These are phyloP conservation scores for Caenorhabditis briggsae DNA, from an alignment of 1,140 invertebrate species.

Conservation along the genomic window DNA sequence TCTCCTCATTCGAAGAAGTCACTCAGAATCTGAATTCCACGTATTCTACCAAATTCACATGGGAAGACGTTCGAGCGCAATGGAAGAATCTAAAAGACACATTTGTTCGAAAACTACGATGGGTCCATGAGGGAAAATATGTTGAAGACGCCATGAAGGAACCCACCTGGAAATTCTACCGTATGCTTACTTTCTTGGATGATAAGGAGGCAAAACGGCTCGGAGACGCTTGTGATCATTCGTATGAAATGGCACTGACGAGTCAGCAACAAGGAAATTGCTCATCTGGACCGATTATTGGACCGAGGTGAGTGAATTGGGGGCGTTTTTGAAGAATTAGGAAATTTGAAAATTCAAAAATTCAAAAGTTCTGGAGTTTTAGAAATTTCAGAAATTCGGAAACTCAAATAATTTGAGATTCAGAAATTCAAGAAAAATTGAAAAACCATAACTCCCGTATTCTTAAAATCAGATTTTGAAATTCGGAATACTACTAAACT, in stretches of 20 bases:
- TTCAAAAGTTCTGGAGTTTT: no score
- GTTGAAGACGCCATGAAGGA: constrained; percentile 51
- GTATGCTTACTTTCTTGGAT: constrained; percentile 57
- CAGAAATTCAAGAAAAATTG: no score
- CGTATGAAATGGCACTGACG: background rate
- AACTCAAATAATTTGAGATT: no score
- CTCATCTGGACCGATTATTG: background rate
- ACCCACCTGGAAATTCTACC: constrained; percentile 64
- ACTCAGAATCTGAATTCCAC: background rate
- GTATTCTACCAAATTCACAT: constrained; percentile 44
- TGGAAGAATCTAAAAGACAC: constrained; percentile 66
- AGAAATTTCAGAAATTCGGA: no score
- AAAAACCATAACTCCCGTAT: no score
- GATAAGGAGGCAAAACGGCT: constrained; percentile 41
- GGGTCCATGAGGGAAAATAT: constrained; percentile 64
- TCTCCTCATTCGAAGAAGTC: constrained; percentile 10
- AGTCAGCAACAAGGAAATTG: background rate
- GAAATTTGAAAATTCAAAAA: no score
- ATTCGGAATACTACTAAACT: no score
- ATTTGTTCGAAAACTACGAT: constrained; percentile 60
- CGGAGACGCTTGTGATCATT: constrained; percentile 5
- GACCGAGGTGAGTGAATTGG: background rate
- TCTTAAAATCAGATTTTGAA: no score
- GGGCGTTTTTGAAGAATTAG: no score
- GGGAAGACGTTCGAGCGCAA: constrained; percentile 59